Evolutionary conservation across 2,888 invertebrate genomes (phyloP), one percentile per base, ranked within the genome.

Genomic region (Flexamia atlantica): DNA sequence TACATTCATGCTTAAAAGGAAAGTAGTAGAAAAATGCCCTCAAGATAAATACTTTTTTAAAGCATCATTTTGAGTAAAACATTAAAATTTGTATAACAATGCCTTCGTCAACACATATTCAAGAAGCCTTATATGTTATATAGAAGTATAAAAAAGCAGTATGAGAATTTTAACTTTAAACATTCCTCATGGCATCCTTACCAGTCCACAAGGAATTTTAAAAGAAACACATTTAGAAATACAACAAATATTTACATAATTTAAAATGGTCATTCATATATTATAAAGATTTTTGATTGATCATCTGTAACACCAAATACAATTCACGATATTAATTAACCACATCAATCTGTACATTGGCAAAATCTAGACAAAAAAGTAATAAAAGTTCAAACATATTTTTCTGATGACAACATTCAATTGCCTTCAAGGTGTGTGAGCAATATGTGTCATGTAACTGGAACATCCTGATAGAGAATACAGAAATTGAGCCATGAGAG

Each of bases 111-210:
- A 2, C 20, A 23, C 23, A 53, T 23, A 53, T 53, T 53, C 10
- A 23, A 53, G 23, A 53, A 53, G 53, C 53, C 12, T 46, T 46
- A 17, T 14, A 53, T 53, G 23, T 23, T n/a, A n/a, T n/a, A 23
- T 23, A 28, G 25, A 64, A 64, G 64, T 4, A 64, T 64, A 64
- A 64, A 64, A n/a, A 64, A 30, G 64, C 30, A 28, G 28, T 64
- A 64, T 64, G 25, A 20, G 4, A 25, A 64, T 64, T 64, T 12
- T 2, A 57, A 57, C 46, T 46, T 7, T 9, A 30, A 64, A 64
- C 64, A 64, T 30, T 64, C 64, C 64, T 20, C 30, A 64, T 64
- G 64, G 64, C 64, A 64, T 64, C 64, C 28, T 28, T 30, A 64
- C 64, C 28, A 53, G 64, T 30, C 9, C 25, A 28, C 30, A 7